Base-by-base conservation (phyloP, 2,797 vertebrate genomes). In the Hylomyscus alleni region DNA sequence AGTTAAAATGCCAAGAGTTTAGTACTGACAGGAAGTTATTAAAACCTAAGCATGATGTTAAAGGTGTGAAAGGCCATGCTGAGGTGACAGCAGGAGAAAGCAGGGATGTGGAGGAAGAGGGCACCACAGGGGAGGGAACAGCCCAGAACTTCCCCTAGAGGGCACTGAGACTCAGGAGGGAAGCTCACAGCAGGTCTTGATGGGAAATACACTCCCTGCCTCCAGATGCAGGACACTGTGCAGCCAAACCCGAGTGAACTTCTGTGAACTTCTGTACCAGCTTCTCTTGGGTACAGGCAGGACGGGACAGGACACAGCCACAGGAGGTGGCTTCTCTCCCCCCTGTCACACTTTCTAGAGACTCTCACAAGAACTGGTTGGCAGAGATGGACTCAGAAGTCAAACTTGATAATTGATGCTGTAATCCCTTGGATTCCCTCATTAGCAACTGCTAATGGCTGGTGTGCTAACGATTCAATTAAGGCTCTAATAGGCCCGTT, bases 381-480 rank as follows among this genome's bases (percentile, higher is more conserved):
- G 97, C 98, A 97, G 92, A 95, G 84, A 94, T 96, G 95, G 80
- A 2, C 4, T 97, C 97, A 81, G 97, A 98, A 98, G 93, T 97
- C 97, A 94, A 98, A 95, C 97, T 95, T 97, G 96, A 93, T 98
- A 98, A 98, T 93, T 98, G 97, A 97, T 96, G 98, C 96, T 96
- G 94, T 98, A 98, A 98, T 98, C 98, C 98, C 98, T 97, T 97
- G 96, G 97, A 98, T 98, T 98, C 97, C 95, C 98, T 98, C 98
- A 98, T 98, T 98, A 98, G 97, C 97, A 98, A 97, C 88, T 2
- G 29, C 97, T 98, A 98, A 98, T 98, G 98, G 98, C 95, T 77
- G 24, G 91, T 54, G 31, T 52, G 85, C 98, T 98, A 98, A 98
- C 24, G 90, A 98, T 98, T 98, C 98, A 98, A 98, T 99, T 99